Evolutionary conservation across 2,888 invertebrate genomes (phyloP).

Genomic region (Ormyrus rosae): DNA sequence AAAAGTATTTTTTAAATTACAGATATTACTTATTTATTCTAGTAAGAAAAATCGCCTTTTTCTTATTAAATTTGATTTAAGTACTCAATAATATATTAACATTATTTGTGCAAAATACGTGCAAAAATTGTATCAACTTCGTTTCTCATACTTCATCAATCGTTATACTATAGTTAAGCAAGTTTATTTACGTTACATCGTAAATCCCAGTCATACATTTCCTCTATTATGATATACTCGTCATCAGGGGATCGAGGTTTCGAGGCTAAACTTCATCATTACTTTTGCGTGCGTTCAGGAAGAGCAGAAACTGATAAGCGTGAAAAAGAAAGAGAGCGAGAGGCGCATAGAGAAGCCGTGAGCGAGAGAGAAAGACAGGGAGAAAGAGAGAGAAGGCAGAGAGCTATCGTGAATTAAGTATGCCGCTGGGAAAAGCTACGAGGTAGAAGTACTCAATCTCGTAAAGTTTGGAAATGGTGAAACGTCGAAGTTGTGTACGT

Average conservation of each 20-base stretch:
- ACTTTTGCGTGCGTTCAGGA: constrained; percentile 16
- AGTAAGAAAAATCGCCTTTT: no score
- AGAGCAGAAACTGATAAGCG: constrained; percentile 20
- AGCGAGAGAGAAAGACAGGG: constrained; percentile 7
- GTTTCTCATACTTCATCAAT: no score
- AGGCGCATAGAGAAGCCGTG: neutral
- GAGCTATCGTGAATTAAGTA: constrained; percentile 37
- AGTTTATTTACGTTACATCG: no score
- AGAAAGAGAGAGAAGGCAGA: constrained; percentile 8
- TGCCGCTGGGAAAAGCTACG: constrained; percentile 26
- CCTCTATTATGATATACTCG: constrained; percentile 11
- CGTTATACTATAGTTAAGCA: no score
- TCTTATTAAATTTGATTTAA: no score
- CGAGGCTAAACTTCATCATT: constrained; percentile 22
- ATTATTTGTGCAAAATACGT: no score
- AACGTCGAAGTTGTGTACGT: constrained; percentile 11
- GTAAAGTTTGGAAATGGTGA: constrained; percentile 20
- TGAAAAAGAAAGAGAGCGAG: constrained; percentile 11
- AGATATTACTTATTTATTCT: no score
- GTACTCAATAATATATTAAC: no score
- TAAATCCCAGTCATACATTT: neutral
- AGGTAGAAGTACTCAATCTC: constrained; percentile 16
- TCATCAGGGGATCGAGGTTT: constrained; percentile 13
- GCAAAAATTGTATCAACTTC: no score
- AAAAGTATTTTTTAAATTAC: no score